phyloP scores from a whole-genome alignment of 2,113 vertebrate species.

The Toxostoma redivivum region DNA sequence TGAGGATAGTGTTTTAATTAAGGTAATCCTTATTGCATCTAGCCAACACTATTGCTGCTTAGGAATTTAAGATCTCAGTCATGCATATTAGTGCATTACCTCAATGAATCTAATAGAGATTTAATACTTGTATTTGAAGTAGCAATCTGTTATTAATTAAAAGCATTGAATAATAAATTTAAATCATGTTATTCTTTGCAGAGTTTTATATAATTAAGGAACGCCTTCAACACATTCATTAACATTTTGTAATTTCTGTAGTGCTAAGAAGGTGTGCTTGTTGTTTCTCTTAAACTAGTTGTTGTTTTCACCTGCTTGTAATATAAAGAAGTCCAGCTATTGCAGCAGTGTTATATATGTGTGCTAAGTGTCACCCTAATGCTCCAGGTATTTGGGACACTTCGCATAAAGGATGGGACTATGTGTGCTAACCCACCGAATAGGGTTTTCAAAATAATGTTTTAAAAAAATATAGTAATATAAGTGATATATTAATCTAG shows the following conservation, averaged over 20 bases:
- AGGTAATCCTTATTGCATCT: slow-evolving; percentile 78
- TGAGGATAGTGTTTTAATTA: slow-evolving; percentile 77
- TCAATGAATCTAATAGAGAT: slow-evolving; percentile 73
- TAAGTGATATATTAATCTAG: neutral
- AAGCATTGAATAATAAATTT: slow-evolving; percentile 71
- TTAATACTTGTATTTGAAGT: slow-evolving; percentile 75
- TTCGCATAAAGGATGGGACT: neutral
- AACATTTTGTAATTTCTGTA: slow-evolving; percentile 42
- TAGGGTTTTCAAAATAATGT: neutral
- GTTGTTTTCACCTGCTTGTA: neutral
- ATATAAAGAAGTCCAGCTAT: neutral
- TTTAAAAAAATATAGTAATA: neutral
- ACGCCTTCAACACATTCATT: neutral
- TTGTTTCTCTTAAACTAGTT: slow-evolving; percentile 48
- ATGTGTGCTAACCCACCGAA: neutral
- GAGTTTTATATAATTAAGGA: slow-evolving; percentile 65
- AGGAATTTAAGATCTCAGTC: slow-evolving; percentile 73
- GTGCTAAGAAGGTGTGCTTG: slow-evolving; percentile 22
- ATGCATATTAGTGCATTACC: slow-evolving; percentile 70
- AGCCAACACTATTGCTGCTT: slow-evolving; percentile 70
- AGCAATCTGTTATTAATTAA: slow-evolving; percentile 77
- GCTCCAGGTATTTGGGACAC: neutral
- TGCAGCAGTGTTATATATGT: neutral
- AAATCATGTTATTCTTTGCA: slow-evolving; percentile 67
- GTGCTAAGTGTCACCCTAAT: neutral